Evolutionary conservation across 2,888 invertebrate species (phyloP), one percentile per base, ranked within the genome.

Genomic region (Neoitamus cyanurus): DNA sequence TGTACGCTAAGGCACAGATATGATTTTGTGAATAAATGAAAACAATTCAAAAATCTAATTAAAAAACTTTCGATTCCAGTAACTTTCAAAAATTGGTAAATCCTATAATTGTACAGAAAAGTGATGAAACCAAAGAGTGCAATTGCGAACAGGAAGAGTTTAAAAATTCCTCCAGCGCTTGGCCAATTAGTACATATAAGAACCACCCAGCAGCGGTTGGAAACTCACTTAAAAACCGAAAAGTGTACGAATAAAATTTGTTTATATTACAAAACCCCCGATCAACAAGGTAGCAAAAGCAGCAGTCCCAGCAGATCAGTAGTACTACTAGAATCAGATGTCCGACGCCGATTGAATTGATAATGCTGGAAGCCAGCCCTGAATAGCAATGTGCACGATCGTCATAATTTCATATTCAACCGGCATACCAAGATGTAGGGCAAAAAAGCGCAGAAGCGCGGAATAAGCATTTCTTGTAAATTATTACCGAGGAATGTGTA

Each of bases 191-290:
- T 31, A n/a, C n/a, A n/a, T n/a, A 30, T 30, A 42, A 78, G 78
- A 37, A 46, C 46, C 37, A 46, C 42, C 77, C 77, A 48, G 15
- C 48, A 78, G 58, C 58, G 25, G n/a, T 78, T 78, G 48, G 20
- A 3, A 70, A 42, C 58, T 48, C 28, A 78, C 15, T 78, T 48
- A 46, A 78, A 78, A 78, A 78, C 48, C 78, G 78, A 78, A 78
- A 78, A 48, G 78, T 58, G 78, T 78, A 31, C 42, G 78, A 78
- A 78, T 78, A 78, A 48, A 58, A 78, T 58, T 78, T 78, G 78
- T 78, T 78, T 78, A 31, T 48, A 78, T 78, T 78, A 78, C 25
- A 31, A 46, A 31, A 70, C 5, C 58, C 42, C 58, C 15, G 15
- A 58, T 58, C 58, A 9, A 58, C 5, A 58, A 58, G 58, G 58